phyloP scores from a whole-genome alignment of 53 echinoderm and acorn worm species.

The Luidia sarsii region DNA sequence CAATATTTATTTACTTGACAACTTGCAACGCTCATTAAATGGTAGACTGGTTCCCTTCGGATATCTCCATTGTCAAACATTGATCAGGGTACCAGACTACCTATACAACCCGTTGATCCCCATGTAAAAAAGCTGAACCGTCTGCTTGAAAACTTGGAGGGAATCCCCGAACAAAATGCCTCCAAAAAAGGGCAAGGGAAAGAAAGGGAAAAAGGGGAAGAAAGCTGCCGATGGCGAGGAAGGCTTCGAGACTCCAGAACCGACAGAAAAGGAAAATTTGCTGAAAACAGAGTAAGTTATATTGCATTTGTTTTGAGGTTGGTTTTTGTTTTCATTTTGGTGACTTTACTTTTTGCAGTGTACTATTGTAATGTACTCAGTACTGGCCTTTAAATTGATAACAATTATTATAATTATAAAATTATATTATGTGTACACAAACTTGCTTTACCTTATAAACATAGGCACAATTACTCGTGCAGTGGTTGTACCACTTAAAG shows the following conservation, averaged over 20 bases:
- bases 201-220: constrained; percentile 80
- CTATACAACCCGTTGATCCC: not conserved
- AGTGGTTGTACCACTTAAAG: no score
- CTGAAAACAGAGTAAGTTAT: constrained; percentile 89
- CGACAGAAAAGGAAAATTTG: constrained; percentile 91
- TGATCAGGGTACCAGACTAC: constrained; percentile 6
- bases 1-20: constrained; percentile 21
- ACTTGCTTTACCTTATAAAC: no score
- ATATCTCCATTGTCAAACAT: not conserved
- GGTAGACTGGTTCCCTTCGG: constrained; percentile 25
- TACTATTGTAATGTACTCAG: no score
- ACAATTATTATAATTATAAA: no score
- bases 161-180: constrained; percentile 70
- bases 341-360: not conserved
- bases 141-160: not conserved
- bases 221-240: constrained; percentile 70
- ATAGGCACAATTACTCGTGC: no score
- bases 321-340: not conserved
- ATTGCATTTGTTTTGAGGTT: no score
- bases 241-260: constrained; percentile 78
- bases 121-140: not conserved
- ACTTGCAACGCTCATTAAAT: not conserved
- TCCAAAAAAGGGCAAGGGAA: constrained; percentile 86
- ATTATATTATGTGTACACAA: no score
- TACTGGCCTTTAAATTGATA: no score